Evolutionary conservation across 2,888 invertebrate species (phyloP).

Genomic region (Hirtodrosophila confusa): DNA sequence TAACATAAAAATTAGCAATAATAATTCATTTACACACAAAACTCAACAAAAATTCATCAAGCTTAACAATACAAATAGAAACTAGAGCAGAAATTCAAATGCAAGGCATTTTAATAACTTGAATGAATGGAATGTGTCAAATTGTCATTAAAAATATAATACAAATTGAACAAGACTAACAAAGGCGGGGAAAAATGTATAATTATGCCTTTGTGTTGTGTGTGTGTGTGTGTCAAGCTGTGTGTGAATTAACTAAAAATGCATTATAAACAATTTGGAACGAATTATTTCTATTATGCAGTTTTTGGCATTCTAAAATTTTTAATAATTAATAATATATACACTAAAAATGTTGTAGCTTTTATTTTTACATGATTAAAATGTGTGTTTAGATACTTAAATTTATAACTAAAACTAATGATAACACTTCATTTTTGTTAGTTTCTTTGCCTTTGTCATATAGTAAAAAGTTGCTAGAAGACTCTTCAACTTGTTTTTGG

Average conservation of each 20-base stretch:
- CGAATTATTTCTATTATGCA: conserved; percentile 12
- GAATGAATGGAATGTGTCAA: conserved; percentile 44
- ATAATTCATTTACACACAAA: conserved; percentile 36
- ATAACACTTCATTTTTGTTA: conserved; percentile 58
- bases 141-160: conserved; percentile 18
- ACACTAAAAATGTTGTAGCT: conserved; percentile 38
- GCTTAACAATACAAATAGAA: conserved; percentile 38
- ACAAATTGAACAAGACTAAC: neutral
- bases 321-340: conserved; percentile 59
- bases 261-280: too few relatives aligned
- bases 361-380: conserved; percentile 41
- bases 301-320: conserved; percentile 31
- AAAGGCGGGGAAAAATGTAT: conserved; percentile 7
- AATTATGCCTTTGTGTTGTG: conserved; percentile 7
- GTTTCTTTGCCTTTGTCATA: conserved; percentile 16
- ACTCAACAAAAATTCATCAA: conserved; percentile 40
- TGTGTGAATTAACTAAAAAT: conserved; percentile 1
- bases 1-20: conserved; percentile 42
- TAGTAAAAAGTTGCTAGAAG: conserved; percentile 37
- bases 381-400: conserved; percentile 54
- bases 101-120: conserved; percentile 1
- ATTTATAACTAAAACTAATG: conserved; percentile 76
- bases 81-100: conserved; percentile 24
- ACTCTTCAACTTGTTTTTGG: conserved; percentile 51
- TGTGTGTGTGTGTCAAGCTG: conserved; percentile 9